Base-by-base conservation (phyloP, 1,140 invertebrate species). In the Oreohelix idahoensis region DNA sequence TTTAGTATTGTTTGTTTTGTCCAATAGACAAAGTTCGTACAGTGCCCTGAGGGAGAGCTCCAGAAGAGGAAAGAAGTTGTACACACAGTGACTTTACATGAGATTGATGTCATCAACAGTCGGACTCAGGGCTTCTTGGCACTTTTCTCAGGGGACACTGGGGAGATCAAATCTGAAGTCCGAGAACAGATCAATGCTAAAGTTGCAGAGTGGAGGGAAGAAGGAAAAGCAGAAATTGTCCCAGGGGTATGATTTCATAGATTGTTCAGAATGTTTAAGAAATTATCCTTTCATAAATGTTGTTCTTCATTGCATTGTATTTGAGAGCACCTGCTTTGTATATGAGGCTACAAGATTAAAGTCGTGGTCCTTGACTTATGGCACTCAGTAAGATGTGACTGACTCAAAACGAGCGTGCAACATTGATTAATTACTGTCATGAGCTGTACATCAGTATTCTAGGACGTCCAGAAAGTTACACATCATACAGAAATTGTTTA, bases 61-160 rank as follows among this genome's bases (percentile, higher is more conserved):
- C 98, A 99, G 93, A 99, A 99, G 91, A 94, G 98, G n/a, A 99
- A 99, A 92, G 98, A 99, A 94, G 98, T 99, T 0, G 97, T 99
- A 0, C 98, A 99, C 92, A 99, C 98, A 0, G 98, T 99, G 0
- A 98, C 97, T 0, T 93, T 99, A n/a, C 98, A 99, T 91, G 98
- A 99, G 92, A 97, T 99, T 79, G 98, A 99, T 93, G 98, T 99
- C 0, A 99, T 99, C 89, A 99, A 99, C 89, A 98, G 97, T 71
- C 94, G 98, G 86, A 98, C 97, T 0, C 98, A 99, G 91, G 99
- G 98, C 0, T 99, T 99, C 90, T 93, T 99, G 1, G 98, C 98
- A 0, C 93, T 99, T 0, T 99, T 99, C 92, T 98, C 98, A 36
- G 97, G 96, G 96, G 99, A 99, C 89, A 99, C 99, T 0, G 99